A percentile compares a stretch with the other conserved stretches of the same genome.
phyloP scores from a whole-genome alignment of 2,113 vertebrate species.

The Procapra przewalskii region DNA sequence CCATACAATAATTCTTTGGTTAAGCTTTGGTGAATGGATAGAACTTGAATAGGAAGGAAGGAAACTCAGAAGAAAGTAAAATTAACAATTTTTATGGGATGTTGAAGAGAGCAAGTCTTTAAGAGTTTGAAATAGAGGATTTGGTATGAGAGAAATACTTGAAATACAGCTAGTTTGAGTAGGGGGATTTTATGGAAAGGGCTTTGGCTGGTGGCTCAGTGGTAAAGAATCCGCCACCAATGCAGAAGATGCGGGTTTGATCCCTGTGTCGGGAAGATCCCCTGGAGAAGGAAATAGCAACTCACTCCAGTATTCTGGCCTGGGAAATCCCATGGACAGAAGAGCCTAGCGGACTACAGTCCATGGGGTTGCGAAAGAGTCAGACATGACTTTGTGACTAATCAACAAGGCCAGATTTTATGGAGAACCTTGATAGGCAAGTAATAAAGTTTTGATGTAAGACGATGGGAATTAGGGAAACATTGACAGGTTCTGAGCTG shows the following conservation, averaged over 20 bases:
- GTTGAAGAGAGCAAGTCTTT: background rate
- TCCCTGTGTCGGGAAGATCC: background rate
- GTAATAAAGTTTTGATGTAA: background rate
- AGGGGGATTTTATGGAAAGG: background rate
- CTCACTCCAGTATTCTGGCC: background rate
- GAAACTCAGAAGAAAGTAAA: background rate
- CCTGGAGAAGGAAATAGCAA: background rate
- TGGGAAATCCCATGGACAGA: background rate
- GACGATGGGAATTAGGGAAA: background rate
- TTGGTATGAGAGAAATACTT: background rate
- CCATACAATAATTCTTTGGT: background rate
- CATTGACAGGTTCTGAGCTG: background rate
- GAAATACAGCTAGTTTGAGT: background rate
- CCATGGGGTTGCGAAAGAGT: background rate
- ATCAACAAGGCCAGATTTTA: background rate
- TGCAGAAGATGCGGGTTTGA: background rate
- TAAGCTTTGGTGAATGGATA: background rate
- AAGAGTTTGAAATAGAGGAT: background rate
- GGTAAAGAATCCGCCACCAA: background rate
- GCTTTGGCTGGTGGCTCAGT: background rate
- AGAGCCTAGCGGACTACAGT: background rate
- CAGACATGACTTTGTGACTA: background rate
- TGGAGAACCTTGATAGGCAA: background rate
- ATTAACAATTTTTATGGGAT: background rate
- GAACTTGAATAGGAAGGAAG: background rate